Conservation (phyloP, 2,113 vertebrate species). For the Neodon shergylaensis region DNA sequence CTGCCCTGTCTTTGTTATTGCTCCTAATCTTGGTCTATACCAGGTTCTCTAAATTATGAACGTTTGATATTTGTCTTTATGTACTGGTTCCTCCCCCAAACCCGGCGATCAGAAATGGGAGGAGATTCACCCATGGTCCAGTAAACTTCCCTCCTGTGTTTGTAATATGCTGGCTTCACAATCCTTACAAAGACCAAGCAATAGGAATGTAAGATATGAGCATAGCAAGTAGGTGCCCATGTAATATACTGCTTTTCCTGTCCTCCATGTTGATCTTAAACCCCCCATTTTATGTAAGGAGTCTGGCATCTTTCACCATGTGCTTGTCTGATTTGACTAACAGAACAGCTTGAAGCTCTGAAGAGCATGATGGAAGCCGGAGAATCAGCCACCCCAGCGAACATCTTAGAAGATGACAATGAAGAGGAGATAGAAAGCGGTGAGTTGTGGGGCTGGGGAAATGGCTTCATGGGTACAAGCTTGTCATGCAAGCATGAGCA, state of each 20-base stretch:
- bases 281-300: not conserved
- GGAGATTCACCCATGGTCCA: not conserved
- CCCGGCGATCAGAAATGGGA: not conserved
- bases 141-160: not conserved
- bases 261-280: not conserved
- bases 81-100: not conserved
- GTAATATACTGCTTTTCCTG: not conserved
- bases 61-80: not conserved
- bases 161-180: rapidly evolving
- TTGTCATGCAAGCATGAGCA: too few species aligned
- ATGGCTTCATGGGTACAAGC: not conserved
- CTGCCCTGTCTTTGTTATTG: not conserved
- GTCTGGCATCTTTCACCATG: not conserved
- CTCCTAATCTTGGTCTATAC: not conserved
- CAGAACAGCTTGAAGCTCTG: conserved; percentile 97
- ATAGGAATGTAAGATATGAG: not conserved
- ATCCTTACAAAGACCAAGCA: not conserved
- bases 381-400: conserved; percentile 93
- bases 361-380: conserved; percentile 99
- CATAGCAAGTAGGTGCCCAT: rapidly evolving
- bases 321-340: conserved; percentile 70
- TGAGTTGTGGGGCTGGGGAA: conserved; percentile 76
- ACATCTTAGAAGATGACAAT: conserved; percentile 95
- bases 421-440: conserved; percentile 96
- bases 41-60: not conserved